These are phyloP conservation scores for Ambastaia sidthimunki DNA, from an alignment of 2,797 vertebrate species.

Conservation along the genomic window DNA sequence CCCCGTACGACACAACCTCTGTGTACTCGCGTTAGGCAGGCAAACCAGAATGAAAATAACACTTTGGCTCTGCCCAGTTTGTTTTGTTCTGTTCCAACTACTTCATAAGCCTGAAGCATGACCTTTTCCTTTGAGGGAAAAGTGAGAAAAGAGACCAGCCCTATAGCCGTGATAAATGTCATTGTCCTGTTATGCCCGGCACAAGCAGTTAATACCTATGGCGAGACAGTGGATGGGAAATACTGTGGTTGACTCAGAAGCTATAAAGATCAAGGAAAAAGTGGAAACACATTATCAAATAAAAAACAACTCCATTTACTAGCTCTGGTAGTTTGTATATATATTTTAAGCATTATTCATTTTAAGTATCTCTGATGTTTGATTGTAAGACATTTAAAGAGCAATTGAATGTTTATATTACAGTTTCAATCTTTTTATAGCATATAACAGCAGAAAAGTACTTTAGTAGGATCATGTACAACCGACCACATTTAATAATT, in stretches of 20 bases:
- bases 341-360: not conserved
- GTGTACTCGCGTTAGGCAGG: constrained; percentile 52
- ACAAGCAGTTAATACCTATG: constrained; percentile 12
- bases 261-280: not conserved
- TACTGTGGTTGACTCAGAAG: not conserved
- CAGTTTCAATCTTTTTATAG: too few species aligned
- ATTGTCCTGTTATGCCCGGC: constrained; percentile 32
- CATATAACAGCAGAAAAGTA: not conserved
- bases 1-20: constrained; percentile 48
- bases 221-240: constrained; percentile 7
- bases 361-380: not conserved
- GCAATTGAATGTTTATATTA: too few species aligned
- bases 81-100: constrained; percentile 33
- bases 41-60: constrained; percentile 34
- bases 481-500: constrained; percentile 76
- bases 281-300: constrained; percentile 4
- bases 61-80: constrained; percentile 22
- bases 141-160: constrained; percentile 29
- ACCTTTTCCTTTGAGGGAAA: constrained; percentile 40
- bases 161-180: constrained; percentile 27
- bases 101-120: constrained; percentile 30
- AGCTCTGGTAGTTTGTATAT: constrained; percentile 72
- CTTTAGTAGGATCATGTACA: not conserved
- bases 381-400: too few species aligned
- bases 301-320: not conserved